Evolutionary conservation across 2,888 invertebrate species (phyloP).

Genomic region (Torymus auratus): DNA sequence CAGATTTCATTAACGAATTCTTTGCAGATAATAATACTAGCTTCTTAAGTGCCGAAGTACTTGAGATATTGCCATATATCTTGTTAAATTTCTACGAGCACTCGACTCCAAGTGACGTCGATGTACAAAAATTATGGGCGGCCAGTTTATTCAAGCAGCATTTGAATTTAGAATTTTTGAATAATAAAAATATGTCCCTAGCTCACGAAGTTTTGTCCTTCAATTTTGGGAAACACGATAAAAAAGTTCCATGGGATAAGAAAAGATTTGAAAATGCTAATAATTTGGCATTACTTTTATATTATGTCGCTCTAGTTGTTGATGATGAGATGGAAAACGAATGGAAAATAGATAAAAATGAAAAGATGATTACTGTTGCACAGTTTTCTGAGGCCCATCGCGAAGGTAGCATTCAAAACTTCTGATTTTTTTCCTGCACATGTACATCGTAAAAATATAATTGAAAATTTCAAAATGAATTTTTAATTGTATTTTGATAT

Average conservation of each 20-base stretch:
- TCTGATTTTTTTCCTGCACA: too few species aligned
- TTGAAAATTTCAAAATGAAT: not conserved
- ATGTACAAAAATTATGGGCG: slow-evolving; percentile 70
- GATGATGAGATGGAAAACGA: slow-evolving; percentile 55
- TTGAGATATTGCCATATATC: slow-evolving; percentile 68
- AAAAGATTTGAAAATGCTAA: slow-evolving; percentile 70
- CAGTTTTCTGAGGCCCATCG: slow-evolving; percentile 78
- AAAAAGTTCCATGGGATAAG: slow-evolving; percentile 66
- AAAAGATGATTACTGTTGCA: slow-evolving; percentile 75
- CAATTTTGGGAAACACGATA: slow-evolving; percentile 40
- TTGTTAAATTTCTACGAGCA: slow-evolving; percentile 76
- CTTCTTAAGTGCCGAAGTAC: slow-evolving; percentile 35
- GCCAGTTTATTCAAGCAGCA: slow-evolving; percentile 52
- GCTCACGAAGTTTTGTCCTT: slow-evolving; percentile 59
- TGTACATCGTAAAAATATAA: too few species aligned
- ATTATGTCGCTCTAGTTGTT: slow-evolving; percentile 72
- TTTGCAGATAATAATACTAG: slow-evolving; percentile 40
- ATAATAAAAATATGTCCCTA: slow-evolving; percentile 59
- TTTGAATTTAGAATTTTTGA: slow-evolving; percentile 45
- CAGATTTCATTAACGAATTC: slow-evolving; percentile 64
- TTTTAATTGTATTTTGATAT: not conserved
- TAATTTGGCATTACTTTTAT: slow-evolving; percentile 77
- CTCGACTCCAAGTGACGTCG: slow-evolving; percentile 72
- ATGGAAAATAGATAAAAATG: slow-evolving; percentile 65
- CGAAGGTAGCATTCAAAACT: slow-evolving; percentile 63